phyloP scores from a whole-genome alignment of 2,888 invertebrate species.

The Agonopterix subpropinquella region DNA sequence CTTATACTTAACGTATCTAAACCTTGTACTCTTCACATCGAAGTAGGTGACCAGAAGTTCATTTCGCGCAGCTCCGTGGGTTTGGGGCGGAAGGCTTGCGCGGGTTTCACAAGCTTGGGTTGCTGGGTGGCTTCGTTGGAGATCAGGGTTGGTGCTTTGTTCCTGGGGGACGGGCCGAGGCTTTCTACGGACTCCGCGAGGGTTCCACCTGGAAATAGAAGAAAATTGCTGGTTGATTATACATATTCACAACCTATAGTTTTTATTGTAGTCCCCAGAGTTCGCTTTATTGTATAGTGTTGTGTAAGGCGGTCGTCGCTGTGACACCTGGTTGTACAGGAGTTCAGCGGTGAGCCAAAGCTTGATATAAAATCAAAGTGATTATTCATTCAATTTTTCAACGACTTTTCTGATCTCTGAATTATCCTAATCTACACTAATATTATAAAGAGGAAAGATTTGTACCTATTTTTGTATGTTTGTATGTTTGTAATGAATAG shows the following conservation, averaged over 20 bases:
- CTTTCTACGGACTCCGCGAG: constrained; percentile 63
- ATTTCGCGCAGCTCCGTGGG: constrained; percentile 84
- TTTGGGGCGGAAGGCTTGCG: constrained; percentile 41
- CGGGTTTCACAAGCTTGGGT: constrained; percentile 37
- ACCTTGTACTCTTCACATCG: constrained; percentile 73
- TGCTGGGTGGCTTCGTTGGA: constrained; percentile 29
- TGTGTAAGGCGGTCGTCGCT: too few species aligned
- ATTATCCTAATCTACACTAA: too few species aligned
- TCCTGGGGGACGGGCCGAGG: constrained; percentile 55
- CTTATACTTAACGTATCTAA: not conserved
- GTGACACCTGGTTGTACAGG: too few species aligned
- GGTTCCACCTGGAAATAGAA: constrained; percentile 33
- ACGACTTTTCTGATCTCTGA: too few species aligned
- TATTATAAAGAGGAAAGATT: too few species aligned
- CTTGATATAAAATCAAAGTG: too few species aligned
- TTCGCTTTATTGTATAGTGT: too few species aligned
- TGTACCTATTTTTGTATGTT: too few species aligned
- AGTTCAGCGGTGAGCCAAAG: too few species aligned
- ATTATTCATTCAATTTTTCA: too few species aligned
- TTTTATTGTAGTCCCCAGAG: too few species aligned
- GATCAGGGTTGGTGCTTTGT: constrained; percentile 25
- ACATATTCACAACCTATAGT: not conserved
- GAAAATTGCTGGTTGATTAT: not conserved
- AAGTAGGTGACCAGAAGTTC: constrained; percentile 91
- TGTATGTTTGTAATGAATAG: too few species aligned